Base-by-base conservation (phyloP, 1,140 invertebrate genomes). In the Drosophila varians region DNA sequence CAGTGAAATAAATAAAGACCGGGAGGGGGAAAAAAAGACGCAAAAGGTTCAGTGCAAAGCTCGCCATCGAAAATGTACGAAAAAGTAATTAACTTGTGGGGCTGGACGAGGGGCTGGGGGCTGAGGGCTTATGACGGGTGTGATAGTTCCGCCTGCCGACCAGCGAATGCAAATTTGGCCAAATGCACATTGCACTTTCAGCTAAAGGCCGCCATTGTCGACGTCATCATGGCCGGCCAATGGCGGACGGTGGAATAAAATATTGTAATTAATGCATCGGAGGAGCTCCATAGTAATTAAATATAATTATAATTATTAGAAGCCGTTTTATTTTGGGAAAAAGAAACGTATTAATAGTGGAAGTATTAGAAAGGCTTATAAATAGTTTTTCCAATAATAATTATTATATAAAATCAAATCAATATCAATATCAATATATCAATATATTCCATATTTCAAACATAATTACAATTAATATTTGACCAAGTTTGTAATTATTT, bases 71-170 rank as follows among this genome's bases (percentile, higher is more conserved):
- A 80, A 82, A 87, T 87, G 80, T 87, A 87, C 82, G 82, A 74
- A 87, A 87, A 87, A 87, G 82, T 87, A 87, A 87, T 87, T 87
- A 86, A 87, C 82, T 86, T 80, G 73, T 75, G 82, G 77, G 68
- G 26, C 47, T 46, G 31, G 42, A 43, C 18, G 14, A 23, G 34
- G 23, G 48, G 7, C 23, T 16, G 14, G 21, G 36, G 36, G 28
- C 11, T 16, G 12, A n/a, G 5, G 14, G 14, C 2, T 38, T 38
- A 18, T 21, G 18, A 12, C 31, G 28, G 34, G 23, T 47, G 38
- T 16, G 38, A 42, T 42, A 42, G 38, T 42, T 14, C 38, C 38
- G 16, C 38, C 14, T 18, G 38, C 14, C 36, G 23, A 34, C 49
- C 60, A 53, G 55, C 68, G 72, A 86, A 84, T 84, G 80, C 80